Conservation (phyloP, 2,113 vertebrate genomes). For the Dromas ardeola region DNA sequence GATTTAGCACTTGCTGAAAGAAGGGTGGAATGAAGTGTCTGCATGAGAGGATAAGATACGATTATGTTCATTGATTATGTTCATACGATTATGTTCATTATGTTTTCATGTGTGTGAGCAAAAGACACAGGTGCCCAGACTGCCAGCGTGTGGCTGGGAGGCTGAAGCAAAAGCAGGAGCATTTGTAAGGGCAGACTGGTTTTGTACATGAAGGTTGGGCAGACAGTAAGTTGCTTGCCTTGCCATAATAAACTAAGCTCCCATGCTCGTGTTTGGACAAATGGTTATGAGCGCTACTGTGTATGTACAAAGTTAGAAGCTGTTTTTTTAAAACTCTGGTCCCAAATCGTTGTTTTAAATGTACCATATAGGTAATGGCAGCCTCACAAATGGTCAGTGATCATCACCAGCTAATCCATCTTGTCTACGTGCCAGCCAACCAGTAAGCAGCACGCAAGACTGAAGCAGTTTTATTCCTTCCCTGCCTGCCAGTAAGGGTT, state of each 20-base stretch:
- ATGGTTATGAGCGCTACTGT: not conserved
- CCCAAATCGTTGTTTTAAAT: not conserved
- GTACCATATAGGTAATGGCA: not conserved
- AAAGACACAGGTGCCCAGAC: not conserved
- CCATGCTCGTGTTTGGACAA: not conserved
- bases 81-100: fast-evolving
- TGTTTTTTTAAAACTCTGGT: not conserved
- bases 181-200: not conserved
- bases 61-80: too few relatives aligned
- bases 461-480: not conserved
- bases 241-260: not conserved
- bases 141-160: not conserved
- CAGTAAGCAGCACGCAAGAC: not conserved
- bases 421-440: fast-evolving
- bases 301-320: not conserved
- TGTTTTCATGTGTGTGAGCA: not conserved
- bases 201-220: not conserved
- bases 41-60: not conserved
- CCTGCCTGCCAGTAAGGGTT: not conserved
- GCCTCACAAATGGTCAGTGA: not conserved
- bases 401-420: not conserved
- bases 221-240: not conserved
- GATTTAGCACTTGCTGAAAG: not conserved
- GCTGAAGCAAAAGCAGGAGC: not conserved
- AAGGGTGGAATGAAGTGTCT: not conserved